A percentile compares a stretch with the other conserved stretches of the same genome.
phyloP scores from a whole-genome alignment of 92 coral and sea anemone species.

The Metridium senile region DNA sequence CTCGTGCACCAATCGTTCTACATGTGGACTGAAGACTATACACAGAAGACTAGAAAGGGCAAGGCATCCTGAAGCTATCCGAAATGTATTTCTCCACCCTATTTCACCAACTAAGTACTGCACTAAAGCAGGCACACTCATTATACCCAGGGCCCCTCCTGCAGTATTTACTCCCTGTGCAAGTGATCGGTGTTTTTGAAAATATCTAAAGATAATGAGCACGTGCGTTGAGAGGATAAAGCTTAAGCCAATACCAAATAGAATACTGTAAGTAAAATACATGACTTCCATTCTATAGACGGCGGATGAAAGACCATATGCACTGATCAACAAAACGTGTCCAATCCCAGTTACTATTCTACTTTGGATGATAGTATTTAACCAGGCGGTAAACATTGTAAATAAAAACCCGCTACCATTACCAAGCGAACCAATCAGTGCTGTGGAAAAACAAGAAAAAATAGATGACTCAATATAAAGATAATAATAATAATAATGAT shows the following conservation, averaged over 20 bases:
- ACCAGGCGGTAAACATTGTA: constrained; percentile 1
- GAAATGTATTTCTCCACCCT: constrained; percentile 51
- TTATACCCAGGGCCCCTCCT: constrained; percentile 55
- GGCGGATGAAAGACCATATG: constrained; percentile 16
- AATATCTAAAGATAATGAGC: constrained; percentile 14
- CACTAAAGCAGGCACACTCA: constrained; percentile 39
- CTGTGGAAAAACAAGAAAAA: constrained; percentile 4
- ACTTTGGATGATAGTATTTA: background rate
- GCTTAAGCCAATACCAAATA: constrained; percentile 2
- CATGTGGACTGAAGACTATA: background rate
- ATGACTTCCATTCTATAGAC: background rate
- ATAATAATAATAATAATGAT: too few species aligned
- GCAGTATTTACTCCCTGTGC: constrained; percentile 23
- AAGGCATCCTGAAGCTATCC: constrained; percentile 30
- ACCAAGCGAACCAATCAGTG: constrained; percentile 17
- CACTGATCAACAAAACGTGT: background rate
- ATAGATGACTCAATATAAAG: background rate
- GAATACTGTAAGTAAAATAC: constrained; percentile 34
- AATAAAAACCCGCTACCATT: background rate
- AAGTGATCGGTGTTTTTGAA: constrained; percentile 30
- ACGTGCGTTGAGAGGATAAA: background rate
- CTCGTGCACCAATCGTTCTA: background rate
- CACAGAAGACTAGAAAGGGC: background rate
- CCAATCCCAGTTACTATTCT: constrained; percentile 23
- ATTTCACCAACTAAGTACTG: constrained; percentile 28